Evolutionary conservation across 2,113 vertebrate genomes (phyloP).

Genomic region (Pelecanus crispus): DNA sequence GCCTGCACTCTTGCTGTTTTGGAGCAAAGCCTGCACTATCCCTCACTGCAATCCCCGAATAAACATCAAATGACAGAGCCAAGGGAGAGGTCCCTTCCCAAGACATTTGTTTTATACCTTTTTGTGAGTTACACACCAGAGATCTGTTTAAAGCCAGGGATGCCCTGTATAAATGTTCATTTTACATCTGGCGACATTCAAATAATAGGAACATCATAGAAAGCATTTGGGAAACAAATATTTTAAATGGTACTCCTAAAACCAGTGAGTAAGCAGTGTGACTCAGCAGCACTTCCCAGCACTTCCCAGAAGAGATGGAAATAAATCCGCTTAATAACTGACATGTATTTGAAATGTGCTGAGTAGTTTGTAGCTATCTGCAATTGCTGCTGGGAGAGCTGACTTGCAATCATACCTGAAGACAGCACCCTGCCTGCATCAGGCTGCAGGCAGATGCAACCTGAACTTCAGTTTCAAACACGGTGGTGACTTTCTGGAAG

Average conservation of each 20-base stretch:
- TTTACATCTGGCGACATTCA: background rate
- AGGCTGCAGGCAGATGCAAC: background rate
- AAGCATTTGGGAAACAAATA: background rate
- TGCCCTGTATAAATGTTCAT: background rate
- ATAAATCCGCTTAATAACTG: slow-evolving; percentile 38
- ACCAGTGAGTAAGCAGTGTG: background rate
- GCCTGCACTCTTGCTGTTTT: background rate
- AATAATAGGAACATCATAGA: background rate
- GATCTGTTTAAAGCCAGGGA: background rate
- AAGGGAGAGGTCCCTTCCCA: background rate
- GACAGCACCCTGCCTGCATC: background rate
- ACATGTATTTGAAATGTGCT: slow-evolving; percentile 1
- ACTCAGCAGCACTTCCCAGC: slow-evolving; percentile 51
- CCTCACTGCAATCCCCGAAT: background rate
- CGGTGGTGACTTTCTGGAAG: background rate
- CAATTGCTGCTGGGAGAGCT: background rate
- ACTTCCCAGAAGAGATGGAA: slow-evolving; percentile 23
- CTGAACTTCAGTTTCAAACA: background rate
- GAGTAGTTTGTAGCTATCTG: background rate
- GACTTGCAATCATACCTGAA: background rate
- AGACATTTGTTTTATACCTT: background rate
- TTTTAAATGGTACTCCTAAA: background rate
- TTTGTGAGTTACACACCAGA: background rate
- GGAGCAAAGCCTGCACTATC: background rate
- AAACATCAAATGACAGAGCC: background rate